phyloP scores from a whole-genome alignment of 2,113 vertebrate species.

The Mesembrinibis cayennensis region DNA sequence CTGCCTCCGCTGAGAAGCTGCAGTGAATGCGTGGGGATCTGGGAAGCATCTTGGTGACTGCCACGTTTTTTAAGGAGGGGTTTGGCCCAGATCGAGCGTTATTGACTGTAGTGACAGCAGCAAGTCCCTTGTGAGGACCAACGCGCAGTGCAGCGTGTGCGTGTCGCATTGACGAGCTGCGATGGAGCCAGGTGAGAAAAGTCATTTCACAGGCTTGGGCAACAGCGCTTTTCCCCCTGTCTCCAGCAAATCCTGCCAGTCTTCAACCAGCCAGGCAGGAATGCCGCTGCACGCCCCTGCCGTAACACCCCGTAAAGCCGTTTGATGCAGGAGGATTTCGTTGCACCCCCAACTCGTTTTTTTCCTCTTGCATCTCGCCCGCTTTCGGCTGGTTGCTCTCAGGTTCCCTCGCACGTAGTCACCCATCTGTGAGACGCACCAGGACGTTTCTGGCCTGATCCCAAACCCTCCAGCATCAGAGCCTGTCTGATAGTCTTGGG shows the following conservation, averaged over 20 bases:
- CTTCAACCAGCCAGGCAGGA: background rate
- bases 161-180: background rate
- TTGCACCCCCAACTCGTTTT: background rate
- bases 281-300: background rate
- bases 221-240: background rate
- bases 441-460: background rate
- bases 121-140: background rate
- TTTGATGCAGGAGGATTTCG: background rate
- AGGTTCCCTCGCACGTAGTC: background rate
- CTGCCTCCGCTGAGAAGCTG: background rate
- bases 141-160: background rate
- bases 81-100: background rate
- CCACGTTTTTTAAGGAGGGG: background rate
- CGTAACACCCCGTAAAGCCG: fast-evolving
- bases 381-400: background rate
- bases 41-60: background rate
- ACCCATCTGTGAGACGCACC: background rate
- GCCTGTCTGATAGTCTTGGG: background rate
- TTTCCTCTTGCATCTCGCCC: background rate
- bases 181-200: background rate
- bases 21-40: background rate
- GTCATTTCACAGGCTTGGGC: background rate
- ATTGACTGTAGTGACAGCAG: background rate
- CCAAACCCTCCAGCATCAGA: background rate
- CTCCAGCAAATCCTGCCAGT: background rate